Base-by-base conservation (phyloP, 1,140 invertebrate genomes). In the Thaumetopoea pityocampa region DNA sequence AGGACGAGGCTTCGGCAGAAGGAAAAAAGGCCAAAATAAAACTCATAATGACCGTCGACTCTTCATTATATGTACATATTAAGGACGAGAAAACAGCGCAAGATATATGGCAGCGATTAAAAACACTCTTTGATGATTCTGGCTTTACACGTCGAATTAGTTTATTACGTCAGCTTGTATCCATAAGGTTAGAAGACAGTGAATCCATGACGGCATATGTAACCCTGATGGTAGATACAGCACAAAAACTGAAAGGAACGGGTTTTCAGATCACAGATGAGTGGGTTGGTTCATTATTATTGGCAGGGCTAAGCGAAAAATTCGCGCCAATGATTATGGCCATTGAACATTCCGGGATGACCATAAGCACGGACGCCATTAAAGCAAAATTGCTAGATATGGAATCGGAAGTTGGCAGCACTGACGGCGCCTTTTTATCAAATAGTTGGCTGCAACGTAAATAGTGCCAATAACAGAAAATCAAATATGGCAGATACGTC, bases 361-460 rank as follows among this genome's bases (percentile, higher is more conserved):
- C 7, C 6, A 37, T 48, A 3, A 53, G 38, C 29, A 35, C 51
- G 7, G 38, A 53, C 15, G 14, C 19, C 7, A 53, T 53, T 10
- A 53, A 53, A 11, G 19, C 37, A 1, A 53, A 53, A 29, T 40
- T 53, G 26, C 35, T 53, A 23, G 51, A 53, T 22, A 48, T 53
- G 37, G 34, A 28, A 43, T 24, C 50, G 16, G 44, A 43, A 18
- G 11, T 28, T 29, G 50, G 18, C 14, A 38, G 24, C 41, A 43
- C 23, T 1, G 7, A 38, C 8, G 16, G 11, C 7, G 44, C 43
- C n/a, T 53, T 48, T 33, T 28, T 43, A 14, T 28, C 38, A 2
- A 53, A 48, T 48, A 11, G 43, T 42, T 32, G 26, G 37, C 33
- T 38, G 2, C 15, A 47, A 2, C 17, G 34, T 2, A 43, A 43